A percentile compares a stretch with the other conserved stretches of the same genome.
phyloP scores from a whole-genome alignment of 2,113 vertebrate species.

The Oriolus oriolus region DNA sequence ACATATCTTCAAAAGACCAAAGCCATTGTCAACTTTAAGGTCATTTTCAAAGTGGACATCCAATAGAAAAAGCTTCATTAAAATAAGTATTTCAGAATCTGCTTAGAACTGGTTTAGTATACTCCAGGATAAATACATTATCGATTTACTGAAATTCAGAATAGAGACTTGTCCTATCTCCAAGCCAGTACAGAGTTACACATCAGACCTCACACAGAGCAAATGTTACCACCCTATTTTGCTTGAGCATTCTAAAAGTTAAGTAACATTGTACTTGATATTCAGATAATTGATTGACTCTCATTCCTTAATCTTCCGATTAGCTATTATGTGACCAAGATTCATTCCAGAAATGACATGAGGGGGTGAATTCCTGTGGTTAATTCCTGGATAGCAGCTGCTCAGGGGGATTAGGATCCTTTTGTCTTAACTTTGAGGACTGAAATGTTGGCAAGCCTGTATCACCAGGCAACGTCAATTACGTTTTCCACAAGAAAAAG shows the following conservation, averaged over 20 bases:
- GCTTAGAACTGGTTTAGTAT: constrained; percentile 78
- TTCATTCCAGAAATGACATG: constrained; percentile 76
- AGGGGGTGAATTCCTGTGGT: constrained; percentile 72
- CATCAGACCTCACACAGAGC: constrained; percentile 95
- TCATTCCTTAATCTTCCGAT: constrained; percentile 84
- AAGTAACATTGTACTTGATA: constrained; percentile 88
- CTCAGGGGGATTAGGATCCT: constrained; percentile 58
- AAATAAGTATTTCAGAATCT: constrained; percentile 66
- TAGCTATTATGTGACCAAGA: constrained; percentile 79
- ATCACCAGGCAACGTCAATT: constrained; percentile 60
- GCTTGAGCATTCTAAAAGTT: constrained; percentile 74
- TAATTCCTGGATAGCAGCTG: constrained; percentile 72
- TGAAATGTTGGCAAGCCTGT: constrained; percentile 62
- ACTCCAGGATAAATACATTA: constrained; percentile 82
- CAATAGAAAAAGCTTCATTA: constrained; percentile 28
- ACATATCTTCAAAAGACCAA: constrained; percentile 63
- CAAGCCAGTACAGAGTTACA: constrained; percentile 91
- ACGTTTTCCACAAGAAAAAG: constrained; percentile 51
- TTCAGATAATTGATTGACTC: constrained; percentile 95
- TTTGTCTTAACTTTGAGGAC: constrained; percentile 67
- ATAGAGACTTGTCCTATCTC: constrained; percentile 89
- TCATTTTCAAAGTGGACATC: constrained; percentile 15
- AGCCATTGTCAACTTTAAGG: constrained; percentile 55
- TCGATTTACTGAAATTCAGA: constrained; percentile 89
- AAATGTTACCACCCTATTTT: constrained; percentile 82